phyloP scores from a whole-genome alignment of 2,888 invertebrate species.

The Ganaspis brasiliensis region DNA sequence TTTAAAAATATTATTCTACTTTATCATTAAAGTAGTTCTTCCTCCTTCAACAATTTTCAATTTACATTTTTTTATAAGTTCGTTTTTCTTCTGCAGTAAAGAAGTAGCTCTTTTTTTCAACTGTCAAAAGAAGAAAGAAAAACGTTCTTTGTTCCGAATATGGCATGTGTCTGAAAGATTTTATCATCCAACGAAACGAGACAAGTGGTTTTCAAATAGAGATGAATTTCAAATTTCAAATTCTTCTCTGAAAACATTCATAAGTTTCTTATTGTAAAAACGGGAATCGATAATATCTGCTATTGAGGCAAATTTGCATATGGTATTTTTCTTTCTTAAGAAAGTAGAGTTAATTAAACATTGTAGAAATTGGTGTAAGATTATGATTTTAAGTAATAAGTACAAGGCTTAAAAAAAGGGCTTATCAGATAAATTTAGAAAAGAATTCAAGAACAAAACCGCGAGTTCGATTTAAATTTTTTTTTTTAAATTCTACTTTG shows the following conservation, averaged over 20 bases:
- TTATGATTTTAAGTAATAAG: too few relatives aligned
- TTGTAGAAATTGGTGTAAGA: too few relatives aligned
- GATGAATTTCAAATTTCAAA: not conserved
- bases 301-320: not conserved
- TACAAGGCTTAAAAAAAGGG: too few relatives aligned
- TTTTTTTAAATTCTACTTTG: too few relatives aligned
- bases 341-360: not conserved
- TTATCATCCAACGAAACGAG: constrained; percentile 1
- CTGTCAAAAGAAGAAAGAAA: constrained; percentile 28
- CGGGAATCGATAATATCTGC: not conserved
- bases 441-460: too few relatives aligned
- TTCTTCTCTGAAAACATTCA: not conserved
- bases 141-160: not conserved
- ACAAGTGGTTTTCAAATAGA: constrained; percentile 32
- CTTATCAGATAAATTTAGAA: too few relatives aligned
- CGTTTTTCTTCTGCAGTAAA: not conserved
- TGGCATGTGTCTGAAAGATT: constrained; percentile 10
- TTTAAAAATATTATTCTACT: too few relatives aligned
- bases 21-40: too few relatives aligned
- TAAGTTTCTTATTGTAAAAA: not conserved
- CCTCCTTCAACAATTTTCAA: not conserved
- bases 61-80: not conserved
- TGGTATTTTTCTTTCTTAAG: not conserved
- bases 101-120: constrained; percentile 13
- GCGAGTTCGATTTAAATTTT: too few relatives aligned